Percentiles rank a stretch among this genome's conserved stretches.
Conservation (phyloP, 2,113 vertebrate species). For the Corynorhinus townsendii region DNA sequence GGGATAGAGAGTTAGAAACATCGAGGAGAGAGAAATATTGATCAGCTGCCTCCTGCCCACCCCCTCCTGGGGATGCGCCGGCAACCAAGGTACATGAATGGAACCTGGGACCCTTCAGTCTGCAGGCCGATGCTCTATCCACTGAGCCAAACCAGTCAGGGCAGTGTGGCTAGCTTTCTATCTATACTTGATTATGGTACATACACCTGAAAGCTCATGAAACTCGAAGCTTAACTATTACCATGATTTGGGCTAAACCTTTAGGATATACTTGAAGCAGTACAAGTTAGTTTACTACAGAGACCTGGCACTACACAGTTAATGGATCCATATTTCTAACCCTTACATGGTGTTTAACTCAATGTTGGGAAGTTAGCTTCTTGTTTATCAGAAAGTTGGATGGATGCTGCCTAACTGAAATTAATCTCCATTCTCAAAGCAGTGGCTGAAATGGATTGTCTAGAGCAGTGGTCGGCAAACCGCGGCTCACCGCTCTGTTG, state of each 20-base stretch:
- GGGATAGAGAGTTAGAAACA: too few species aligned
- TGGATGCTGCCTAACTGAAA: background rate
- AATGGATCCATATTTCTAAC: background rate
- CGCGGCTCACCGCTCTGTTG: too few species aligned
- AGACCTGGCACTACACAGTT: background rate
- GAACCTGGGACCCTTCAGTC: too few species aligned
- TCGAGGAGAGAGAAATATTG: too few species aligned
- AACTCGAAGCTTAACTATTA: background rate
- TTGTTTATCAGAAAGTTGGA: background rate
- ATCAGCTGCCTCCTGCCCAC: too few species aligned
- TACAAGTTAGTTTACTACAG: background rate
- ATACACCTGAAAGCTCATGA: background rate
- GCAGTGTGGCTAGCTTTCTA: background rate
- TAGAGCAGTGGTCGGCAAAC: too few species aligned
- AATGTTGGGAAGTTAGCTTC: background rate
- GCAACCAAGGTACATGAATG: too few species aligned
- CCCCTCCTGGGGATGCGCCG: too few species aligned
- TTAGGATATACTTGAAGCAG: background rate
- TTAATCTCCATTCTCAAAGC: background rate
- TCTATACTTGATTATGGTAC: background rate
- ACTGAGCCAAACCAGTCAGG: too few species aligned
- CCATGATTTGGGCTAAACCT: background rate
- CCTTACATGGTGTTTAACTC: background rate
- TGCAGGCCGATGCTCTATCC: too few species aligned
- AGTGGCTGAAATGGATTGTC: background rate